Conservation (phyloP, 2,797 vertebrate species). For the Rhabdophis nuchalis region DNA sequence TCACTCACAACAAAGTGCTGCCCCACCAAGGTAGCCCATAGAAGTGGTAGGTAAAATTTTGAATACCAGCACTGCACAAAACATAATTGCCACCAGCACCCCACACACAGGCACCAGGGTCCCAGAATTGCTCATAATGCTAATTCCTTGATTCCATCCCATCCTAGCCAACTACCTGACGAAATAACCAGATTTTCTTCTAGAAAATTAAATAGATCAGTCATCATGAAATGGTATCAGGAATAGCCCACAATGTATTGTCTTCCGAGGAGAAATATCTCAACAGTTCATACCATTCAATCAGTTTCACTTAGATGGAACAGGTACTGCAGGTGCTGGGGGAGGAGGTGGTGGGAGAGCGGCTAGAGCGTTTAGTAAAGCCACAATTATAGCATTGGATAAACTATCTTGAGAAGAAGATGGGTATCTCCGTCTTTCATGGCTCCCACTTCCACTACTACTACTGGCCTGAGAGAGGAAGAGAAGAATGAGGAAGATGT, state of each 20-base stretch:
- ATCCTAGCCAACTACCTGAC: background rate
- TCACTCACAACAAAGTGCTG: too few species aligned
- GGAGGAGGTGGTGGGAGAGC: background rate
- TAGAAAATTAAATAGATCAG: background rate
- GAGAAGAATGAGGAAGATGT: background rate
- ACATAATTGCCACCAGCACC: background rate
- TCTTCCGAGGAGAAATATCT: background rate
- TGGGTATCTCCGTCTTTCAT: background rate
- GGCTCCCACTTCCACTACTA: background rate
- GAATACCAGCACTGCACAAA: too few species aligned
- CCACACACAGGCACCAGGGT: background rate
- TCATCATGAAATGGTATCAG: background rate
- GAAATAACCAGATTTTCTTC: background rate
- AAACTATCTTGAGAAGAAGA: background rate
- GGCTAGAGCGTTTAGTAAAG: background rate
- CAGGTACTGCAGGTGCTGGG: too few species aligned
- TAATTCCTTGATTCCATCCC: background rate
- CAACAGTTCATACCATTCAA: background rate
- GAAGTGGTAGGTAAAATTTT: too few species aligned
- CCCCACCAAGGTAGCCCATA: too few species aligned
- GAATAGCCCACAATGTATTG: too few species aligned
- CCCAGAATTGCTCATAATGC: background rate
- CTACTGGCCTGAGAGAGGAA: background rate
- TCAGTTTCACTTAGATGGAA: background rate
- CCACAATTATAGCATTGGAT: background rate